These are phyloP conservation scores for Hippocampus zosterae DNA, from an alignment of 2,113 vertebrate species.

Conservation along the genomic window DNA sequence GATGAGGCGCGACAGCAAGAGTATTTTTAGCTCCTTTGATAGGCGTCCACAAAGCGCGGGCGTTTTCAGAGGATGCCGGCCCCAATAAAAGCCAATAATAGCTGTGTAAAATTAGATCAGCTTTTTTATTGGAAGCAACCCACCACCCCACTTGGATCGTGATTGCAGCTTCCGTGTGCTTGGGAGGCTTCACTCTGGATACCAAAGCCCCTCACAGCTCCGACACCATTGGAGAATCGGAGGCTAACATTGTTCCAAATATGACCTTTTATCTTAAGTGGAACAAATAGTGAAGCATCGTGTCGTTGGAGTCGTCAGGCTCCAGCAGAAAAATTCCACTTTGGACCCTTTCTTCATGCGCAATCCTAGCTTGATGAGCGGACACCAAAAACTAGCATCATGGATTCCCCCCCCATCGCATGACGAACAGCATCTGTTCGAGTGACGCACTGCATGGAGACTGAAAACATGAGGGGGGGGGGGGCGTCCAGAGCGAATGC, in stretches of 20 bases:
- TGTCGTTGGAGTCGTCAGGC: no score
- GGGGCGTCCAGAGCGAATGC: no score
- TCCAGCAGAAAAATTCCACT: no score
- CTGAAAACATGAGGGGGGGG: no score
- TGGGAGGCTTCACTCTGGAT: neutral
- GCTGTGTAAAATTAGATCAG: neutral
- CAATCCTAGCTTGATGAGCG: no score
- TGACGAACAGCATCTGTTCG: neutral
- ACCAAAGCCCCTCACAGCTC: neutral
- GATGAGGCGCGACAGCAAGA: conserved; percentile 43
- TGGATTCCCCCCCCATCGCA: neutral
- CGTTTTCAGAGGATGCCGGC: conserved; percentile 8
- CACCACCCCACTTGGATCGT: neutral
- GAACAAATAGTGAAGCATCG: no score
- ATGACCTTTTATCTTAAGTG: no score
- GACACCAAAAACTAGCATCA: neutral
- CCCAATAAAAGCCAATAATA: conserved; percentile 1
- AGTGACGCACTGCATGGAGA: neutral
- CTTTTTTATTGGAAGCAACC: neutral
- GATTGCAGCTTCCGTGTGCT: neutral
- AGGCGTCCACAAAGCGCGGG: conserved; percentile 34
- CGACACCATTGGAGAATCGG: neutral
- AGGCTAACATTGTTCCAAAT: no score
- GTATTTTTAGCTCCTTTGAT: conserved; percentile 55
- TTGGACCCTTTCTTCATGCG: no score